Percentiles rank a stretch among this genome's conserved stretches.
Conservation (phyloP, 2,113 vertebrate genomes). For the Myotis brandtii region DNA sequence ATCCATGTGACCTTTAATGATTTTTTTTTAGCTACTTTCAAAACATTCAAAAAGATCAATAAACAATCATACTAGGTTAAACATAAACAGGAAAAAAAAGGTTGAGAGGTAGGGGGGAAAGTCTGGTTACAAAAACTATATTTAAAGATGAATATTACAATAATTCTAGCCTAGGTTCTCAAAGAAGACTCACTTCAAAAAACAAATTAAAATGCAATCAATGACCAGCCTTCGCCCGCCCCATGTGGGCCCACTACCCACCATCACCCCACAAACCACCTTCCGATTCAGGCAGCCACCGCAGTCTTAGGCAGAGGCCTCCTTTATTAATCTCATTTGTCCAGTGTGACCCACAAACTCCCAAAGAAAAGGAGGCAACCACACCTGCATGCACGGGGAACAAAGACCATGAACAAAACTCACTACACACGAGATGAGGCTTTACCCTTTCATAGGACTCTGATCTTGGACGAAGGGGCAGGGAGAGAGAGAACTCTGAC, state of each 20-base stretch:
- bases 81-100: neutral
- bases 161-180: neutral
- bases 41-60: slow-evolving; percentile 38
- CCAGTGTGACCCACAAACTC: neutral
- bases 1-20: slow-evolving; percentile 7
- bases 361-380: neutral
- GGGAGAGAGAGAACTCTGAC: neutral
- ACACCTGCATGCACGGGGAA: neutral
- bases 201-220: neutral
- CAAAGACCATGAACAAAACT: neutral
- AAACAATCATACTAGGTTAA: slow-evolving; percentile 38
- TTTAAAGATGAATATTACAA: slow-evolving; percentile 12
- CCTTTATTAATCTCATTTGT: neutral
- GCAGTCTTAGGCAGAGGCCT: neutral
- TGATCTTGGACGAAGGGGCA: neutral
- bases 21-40: slow-evolving; percentile 63
- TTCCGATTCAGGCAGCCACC: neutral
- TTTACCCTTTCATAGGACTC: neutral
- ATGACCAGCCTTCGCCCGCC: neutral
- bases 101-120: neutral
- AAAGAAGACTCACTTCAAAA: slow-evolving; percentile 28
- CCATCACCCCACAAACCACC: neutral
- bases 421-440: rapidly evolving
- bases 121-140: neutral
- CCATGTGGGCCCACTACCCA: rapidly evolving